phyloP scores from a whole-genome alignment of 1,140 invertebrate species.

The Aphis craccivora region DNA sequence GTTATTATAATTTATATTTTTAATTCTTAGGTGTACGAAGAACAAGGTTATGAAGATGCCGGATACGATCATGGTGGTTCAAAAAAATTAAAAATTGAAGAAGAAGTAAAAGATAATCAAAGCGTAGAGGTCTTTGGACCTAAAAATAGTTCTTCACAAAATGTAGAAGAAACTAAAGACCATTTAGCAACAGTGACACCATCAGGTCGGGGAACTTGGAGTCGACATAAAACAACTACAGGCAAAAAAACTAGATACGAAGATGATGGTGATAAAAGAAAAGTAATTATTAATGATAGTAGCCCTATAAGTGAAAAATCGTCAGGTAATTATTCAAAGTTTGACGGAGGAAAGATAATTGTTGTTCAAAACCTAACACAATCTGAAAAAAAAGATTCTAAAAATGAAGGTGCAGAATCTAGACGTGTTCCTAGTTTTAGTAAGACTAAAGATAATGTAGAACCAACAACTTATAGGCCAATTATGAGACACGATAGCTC shows the following conservation, averaged over 20 bases:
- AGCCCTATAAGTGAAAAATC: constrained; percentile 28
- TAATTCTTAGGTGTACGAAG: constrained; percentile 71
- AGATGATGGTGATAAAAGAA: constrained; percentile 2
- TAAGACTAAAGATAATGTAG: constrained; percentile 46
- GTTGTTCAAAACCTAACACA: constrained; percentile 26
- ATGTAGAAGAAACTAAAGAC: constrained; percentile 37
- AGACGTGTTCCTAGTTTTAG: constrained; percentile 28
- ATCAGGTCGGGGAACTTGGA: constrained; percentile 34
- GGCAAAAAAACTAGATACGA: constrained; percentile 30
- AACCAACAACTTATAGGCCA: constrained; percentile 48
- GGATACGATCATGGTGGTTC: constrained; percentile 80
- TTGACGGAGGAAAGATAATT: constrained; percentile 29
- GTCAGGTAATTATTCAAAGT: constrained; percentile 24
- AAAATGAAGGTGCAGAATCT: constrained; percentile 40
- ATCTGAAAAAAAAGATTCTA: constrained; percentile 7
- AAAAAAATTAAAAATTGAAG: constrained; percentile 71
- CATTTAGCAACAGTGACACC: neutral
- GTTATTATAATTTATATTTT: constrained; percentile 13
- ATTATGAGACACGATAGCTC: neutral
- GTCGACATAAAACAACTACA: constrained; percentile 32
- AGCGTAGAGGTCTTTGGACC: neutral
- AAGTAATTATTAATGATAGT: constrained; percentile 20
- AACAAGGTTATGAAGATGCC: constrained; percentile 80
- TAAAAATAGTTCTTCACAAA: constrained; percentile 10
- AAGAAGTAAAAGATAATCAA: constrained; percentile 58